Evolutionary conservation across 92 coral and sea anemone genomes (phyloP).

Genomic region (Porites cylindrica): DNA sequence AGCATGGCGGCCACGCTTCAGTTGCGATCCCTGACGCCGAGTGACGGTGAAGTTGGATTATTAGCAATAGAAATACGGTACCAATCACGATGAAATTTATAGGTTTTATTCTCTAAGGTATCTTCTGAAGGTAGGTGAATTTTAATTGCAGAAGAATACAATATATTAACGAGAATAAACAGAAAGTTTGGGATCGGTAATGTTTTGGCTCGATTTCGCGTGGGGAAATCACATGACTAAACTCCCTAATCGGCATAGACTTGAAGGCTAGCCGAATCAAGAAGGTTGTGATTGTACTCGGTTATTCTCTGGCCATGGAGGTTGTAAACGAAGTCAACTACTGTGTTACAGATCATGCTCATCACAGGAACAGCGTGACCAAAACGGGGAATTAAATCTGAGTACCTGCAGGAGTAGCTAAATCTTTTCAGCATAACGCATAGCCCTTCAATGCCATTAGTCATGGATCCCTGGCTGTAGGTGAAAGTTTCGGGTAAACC

Average conservation of each 20-base stretch:
- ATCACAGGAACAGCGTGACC: too few species aligned
- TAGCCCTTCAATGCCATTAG: too few species aligned
- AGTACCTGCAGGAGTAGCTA: too few species aligned
- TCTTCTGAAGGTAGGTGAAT: constrained; percentile 36
- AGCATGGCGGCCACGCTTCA: constrained; percentile 7
- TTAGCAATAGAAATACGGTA: constrained; percentile 25
- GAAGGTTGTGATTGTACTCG: too few species aligned
- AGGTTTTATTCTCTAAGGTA: constrained; percentile 19
- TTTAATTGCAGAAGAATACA: constrained; percentile 31
- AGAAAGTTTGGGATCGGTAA: background rate
- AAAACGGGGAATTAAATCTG: too few species aligned
- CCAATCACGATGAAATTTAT: constrained; percentile 27
- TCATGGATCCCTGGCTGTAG: too few species aligned
- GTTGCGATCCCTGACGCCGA: background rate
- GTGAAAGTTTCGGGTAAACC: too few species aligned
- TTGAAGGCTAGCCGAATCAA: too few species aligned
- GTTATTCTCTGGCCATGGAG: too few species aligned
- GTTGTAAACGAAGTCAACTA: too few species aligned
- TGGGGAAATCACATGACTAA: background rate
- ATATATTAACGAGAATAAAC: background rate
- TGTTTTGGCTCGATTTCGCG: background rate
- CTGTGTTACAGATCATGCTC: too few species aligned
- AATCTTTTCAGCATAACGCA: too few species aligned
- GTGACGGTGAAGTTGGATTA: constrained; percentile 11
- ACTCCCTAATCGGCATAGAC: background rate